These are phyloP conservation scores for Raja brachyura DNA, from an alignment of 2,113 vertebrate species.

Conservation along the genomic window DNA sequence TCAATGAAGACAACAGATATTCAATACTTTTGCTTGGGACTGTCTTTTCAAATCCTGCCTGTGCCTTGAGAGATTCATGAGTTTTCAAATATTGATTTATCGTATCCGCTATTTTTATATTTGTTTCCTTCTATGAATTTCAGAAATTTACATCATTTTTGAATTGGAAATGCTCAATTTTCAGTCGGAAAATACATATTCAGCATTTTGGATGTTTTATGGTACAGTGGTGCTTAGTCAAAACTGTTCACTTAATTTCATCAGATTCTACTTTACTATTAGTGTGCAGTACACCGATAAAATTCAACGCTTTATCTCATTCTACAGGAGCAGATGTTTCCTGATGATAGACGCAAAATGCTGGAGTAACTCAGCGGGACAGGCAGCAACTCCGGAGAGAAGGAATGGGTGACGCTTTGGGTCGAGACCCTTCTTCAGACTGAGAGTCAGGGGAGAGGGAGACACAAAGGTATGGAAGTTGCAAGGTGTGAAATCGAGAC, in stretches of 20 bases:
- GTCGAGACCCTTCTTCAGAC: too few species aligned
- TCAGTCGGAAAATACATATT: not conserved
- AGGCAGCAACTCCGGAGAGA: too few species aligned
- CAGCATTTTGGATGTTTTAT: not conserved
- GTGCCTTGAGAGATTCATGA: not conserved
- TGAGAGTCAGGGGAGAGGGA: too few species aligned
- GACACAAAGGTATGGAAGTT: too few species aligned
- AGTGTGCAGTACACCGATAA: not conserved
- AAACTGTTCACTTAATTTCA: not conserved
- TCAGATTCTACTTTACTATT: not conserved
- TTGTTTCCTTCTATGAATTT: slow-evolving; percentile 18
- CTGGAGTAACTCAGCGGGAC: too few species aligned
- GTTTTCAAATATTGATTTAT: slow-evolving; percentile 31
- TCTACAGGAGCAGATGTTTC: too few species aligned
- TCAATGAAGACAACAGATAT: slow-evolving; percentile 1
- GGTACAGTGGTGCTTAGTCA: too few species aligned
- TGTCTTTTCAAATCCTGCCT: not conserved
- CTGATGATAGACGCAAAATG: too few species aligned
- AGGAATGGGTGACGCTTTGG: too few species aligned
- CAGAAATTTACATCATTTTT: slow-evolving; percentile 27
- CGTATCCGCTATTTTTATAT: slow-evolving; percentile 1
- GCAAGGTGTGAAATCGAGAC: too few species aligned
- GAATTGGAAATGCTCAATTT: slow-evolving; percentile 11
- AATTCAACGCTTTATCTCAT: not conserved
- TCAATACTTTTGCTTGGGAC: not conserved